Base-by-base conservation (phyloP, 1,140 invertebrate genomes). In the Metaphire vulgaris region DNA sequence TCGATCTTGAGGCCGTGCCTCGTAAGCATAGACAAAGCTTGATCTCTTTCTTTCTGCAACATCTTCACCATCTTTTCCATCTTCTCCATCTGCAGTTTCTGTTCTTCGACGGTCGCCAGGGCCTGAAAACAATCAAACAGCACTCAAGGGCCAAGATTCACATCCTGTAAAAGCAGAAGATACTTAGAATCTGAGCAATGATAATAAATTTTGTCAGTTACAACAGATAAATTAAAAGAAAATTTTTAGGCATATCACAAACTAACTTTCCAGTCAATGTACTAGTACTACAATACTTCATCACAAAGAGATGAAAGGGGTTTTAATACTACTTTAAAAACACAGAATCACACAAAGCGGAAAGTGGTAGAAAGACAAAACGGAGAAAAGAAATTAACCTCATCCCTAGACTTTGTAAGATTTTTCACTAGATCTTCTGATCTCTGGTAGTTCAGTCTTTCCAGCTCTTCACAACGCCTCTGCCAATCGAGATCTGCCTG, bases 401-500 rank as follows among this genome's bases (percentile, higher is more conserved):
- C 79, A 79, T 84, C 82, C 74, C 82, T 81, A 30, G 81, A 78
- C 41, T 78, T 79, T 2, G 81, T 82, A 0, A 86, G 79, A 70
- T 81, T 83, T 74, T 82, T 81, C 41, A 85, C 81, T 0, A 86
- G 77, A 33, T 84, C 81, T 72, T 86, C 84, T 6, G 83, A 84
- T 72, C 81, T 81, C 68, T 82, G 79, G 75, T 83, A 85, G 78
- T 83, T 81, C 14, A 78, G 74, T 34, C 82, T 80, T 76, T 85
- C 83, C 2, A 82, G 29, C 70, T 83, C 80, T 64, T 85, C 83
- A 74, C 78, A 83, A 33, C 83, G 78, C 72, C 81, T 80, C 81
- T 85, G 84, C 85, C 85, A 86, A 80, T 85, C 84, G 1, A 85
- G 75, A n/a, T 84, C 82, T 67, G 82, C 56, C 79, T 85, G 83